phyloP scores from a whole-genome alignment of 2,113 vertebrate species.

The Onychostruthus taczanowskii region DNA sequence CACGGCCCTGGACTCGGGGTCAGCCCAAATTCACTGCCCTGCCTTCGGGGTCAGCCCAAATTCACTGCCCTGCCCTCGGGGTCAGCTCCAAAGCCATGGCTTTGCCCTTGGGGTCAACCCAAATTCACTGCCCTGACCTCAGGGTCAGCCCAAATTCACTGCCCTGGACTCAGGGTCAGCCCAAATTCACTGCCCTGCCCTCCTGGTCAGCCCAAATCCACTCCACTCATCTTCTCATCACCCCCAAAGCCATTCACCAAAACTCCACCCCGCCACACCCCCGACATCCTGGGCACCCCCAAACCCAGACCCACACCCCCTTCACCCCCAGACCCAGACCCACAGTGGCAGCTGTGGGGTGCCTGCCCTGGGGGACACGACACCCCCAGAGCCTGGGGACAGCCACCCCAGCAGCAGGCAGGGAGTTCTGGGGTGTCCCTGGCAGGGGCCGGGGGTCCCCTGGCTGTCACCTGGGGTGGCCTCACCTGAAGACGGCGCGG shows the following conservation, averaged over 20 bases:
- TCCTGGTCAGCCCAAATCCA: no score
- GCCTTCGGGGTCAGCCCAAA: no score
- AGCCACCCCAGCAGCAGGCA: not conserved
- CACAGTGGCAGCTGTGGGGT: not conserved
- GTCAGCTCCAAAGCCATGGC: no score
- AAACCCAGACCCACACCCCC: no score
- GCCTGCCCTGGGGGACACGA: not conserved
- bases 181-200: not conserved
- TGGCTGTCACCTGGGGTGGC: not conserved
- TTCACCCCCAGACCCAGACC: not conserved
- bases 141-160: no score
- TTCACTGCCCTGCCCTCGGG: no score
- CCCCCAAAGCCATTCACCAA: not conserved
- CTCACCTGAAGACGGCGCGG: conserved; percentile 87
- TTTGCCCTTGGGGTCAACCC: no score
- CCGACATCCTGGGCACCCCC: no score
- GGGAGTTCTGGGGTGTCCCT: not conserved
- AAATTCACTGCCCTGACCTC: no score
- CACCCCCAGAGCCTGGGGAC: not conserved
- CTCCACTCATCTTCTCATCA: no score
- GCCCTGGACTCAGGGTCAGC: no score
- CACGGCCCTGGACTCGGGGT: not conserved
- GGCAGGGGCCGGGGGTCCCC: accelerated
- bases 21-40: no score
- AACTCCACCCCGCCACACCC: not conserved